Evolutionary conservation across 2,113 vertebrate genomes (phyloP).

Genomic region (Takifugu bimaculatus): DNA sequence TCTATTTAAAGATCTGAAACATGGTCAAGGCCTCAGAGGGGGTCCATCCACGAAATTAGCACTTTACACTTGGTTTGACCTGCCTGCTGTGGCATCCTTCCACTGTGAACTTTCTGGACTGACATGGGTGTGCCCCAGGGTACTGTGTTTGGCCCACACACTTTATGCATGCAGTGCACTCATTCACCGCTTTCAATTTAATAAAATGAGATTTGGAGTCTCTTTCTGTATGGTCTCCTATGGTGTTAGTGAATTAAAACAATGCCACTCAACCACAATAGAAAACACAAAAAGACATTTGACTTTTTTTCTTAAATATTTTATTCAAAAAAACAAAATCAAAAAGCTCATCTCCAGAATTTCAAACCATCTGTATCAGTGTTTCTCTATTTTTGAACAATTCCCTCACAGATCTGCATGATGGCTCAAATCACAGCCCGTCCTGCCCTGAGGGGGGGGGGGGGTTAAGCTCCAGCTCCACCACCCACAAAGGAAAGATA

Average conservation of each 20-base stretch:
- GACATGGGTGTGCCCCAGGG: not conserved
- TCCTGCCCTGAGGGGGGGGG: not conserved
- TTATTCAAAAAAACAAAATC: constrained; percentile 63
- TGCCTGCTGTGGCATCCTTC: constrained; percentile 25
- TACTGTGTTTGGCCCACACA: not conserved
- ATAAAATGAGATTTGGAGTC: not conserved
- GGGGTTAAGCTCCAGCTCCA: constrained; percentile 9
- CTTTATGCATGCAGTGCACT: constrained; percentile 10
- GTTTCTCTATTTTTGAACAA: constrained; percentile 38
- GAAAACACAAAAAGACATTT: not conserved
- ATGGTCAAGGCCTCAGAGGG: constrained; percentile 14
- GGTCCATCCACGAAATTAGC: constrained; percentile 1
- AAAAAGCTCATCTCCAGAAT: constrained; percentile 44
- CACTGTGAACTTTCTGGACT: constrained; percentile 11
- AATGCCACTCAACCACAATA: not conserved
- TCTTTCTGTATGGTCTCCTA: not conserved
- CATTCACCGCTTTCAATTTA: constrained; percentile 27
- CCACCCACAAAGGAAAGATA: not conserved
- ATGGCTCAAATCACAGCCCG: constrained; percentile 11
- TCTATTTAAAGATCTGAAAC: not conserved
- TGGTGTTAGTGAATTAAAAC: not conserved
- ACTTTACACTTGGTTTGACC: constrained; percentile 29
- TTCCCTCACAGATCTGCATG: constrained; percentile 11
- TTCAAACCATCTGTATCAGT: constrained; percentile 72
- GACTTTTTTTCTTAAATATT: constrained; percentile 60